These are phyloP conservation scores for Zootermopsis nevadensis DNA, from an alignment of 2,888 invertebrate genomes.

Conservation along the genomic window DNA sequence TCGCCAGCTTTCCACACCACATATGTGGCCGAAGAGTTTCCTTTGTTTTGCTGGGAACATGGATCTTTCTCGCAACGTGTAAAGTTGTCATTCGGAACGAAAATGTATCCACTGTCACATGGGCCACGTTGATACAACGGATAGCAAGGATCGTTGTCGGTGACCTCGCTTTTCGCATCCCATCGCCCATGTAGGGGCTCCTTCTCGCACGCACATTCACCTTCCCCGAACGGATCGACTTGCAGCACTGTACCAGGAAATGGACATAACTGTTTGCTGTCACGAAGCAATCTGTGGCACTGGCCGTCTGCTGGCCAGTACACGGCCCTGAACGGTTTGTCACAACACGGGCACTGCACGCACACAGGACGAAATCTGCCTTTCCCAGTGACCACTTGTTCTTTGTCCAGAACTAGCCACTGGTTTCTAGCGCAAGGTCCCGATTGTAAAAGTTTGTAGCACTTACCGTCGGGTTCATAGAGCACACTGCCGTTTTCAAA, in stretches of 20 bases:
- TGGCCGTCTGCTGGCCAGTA: slow-evolving; percentile 33
- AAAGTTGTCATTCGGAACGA: background rate
- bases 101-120: slow-evolving; percentile 4
- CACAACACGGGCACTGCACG: slow-evolving; percentile 29
- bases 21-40: background rate
- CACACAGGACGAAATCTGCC: background rate
- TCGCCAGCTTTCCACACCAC: slow-evolving; percentile 6
- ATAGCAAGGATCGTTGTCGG: background rate
- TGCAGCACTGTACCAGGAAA: background rate
- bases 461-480: slow-evolving; percentile 7
- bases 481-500: background rate
- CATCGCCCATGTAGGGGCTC: slow-evolving; percentile 10
- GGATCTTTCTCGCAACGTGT: slow-evolving; percentile 10
- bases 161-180: background rate
- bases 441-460: slow-evolving; percentile 17
- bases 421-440: slow-evolving; percentile 8
- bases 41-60: background rate
- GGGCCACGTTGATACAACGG: slow-evolving; percentile 20
- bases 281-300: background rate
- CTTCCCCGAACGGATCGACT: slow-evolving; percentile 28
- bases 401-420: slow-evolving; percentile 33
- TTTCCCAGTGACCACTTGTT: background rate
- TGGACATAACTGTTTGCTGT: slow-evolving; percentile 26
- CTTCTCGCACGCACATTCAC: slow-evolving; percentile 15
- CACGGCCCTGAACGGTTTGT: slow-evolving; percentile 14